Evolutionary conservation across 2,797 vertebrate genomes (phyloP), one percentile per base, ranked within the genome.

Genomic region (Tenualosa thibaudeaui): DNA sequence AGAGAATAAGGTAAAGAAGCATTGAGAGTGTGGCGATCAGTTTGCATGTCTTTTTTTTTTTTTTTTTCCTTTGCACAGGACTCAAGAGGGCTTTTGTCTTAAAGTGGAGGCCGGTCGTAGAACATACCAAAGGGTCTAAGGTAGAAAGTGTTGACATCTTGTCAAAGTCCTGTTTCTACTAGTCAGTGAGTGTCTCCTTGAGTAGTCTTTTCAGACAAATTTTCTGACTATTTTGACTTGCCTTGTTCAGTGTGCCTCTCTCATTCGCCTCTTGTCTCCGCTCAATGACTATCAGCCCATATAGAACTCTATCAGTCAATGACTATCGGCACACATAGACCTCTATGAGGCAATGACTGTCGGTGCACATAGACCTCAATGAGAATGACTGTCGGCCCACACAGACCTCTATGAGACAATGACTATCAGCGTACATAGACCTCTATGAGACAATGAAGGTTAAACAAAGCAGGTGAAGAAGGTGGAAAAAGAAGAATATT

Each of bases 61-160:
- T 5, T 46, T 22, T 31, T 68, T 31, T 31, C 0, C 4, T 31
- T 43, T 78, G 40, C 71, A 7, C 7, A 78, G 17, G 2, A 2
- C 71, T 81, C 84, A 82, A 75, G 78, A 82, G 68, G 43, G 65
- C 54, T 84, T 86, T 88, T 87, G 85, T 88, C 87, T 81, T 62
- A 46, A 65, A 51, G 51, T 54, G 82, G 43, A 60, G 68, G 54
- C 81, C 40, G 24, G 56, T 62, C 43, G 19, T 50, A 51, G 40
- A 68, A 46, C 40, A 46, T 62, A 82, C 81, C 51, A 15, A 43
- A 43, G 71, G 37, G 71, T 40, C 84, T 26, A 26, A 62, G 10
- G 58, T 51, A 56, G 12, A 50, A 19, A 19, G 50, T 19, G 37
- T 15, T 46, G 40, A 43, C 71, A 46, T 46, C 15, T n/a, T 7